Base-by-base conservation (phyloP, 2,888 invertebrate species). In the Aporophyla lueneburgensis region DNA sequence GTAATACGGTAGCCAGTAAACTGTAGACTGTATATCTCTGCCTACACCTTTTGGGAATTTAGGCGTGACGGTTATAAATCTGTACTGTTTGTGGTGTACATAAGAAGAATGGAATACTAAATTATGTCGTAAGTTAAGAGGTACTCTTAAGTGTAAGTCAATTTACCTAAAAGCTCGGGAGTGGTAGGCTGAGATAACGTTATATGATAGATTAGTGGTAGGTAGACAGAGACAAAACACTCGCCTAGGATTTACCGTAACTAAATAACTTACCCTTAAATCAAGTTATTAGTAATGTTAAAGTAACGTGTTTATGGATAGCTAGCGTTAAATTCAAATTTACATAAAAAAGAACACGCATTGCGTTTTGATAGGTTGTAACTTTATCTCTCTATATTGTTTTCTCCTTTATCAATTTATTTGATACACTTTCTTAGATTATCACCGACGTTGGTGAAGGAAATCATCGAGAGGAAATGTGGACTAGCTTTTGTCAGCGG, bases 161-260 rank as follows among this genome's bases (percentile, higher is more conserved):
- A 82, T 76, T 78, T 78, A 76, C 53, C 49, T 83, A 83, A 83
- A 77, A 79, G 78, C 79, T 40, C 51, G 0, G 14, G 49, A 76
- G 56, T 69, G 49, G n/a, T 58, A 40, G 21, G 43, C 61, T 78
- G 69, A 69, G 78, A 69, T 78, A 59, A 69, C 53, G 59, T 76
- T 58, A 43, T 77, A 56, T 49, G 62, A 78, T 51, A 53, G 51
- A 46, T 78, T 62, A 56, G 24, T n/a, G 58, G 16, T 54, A 12
- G 58, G 16, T 54, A 12, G 33, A 69, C 53, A 46, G 46, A 58
- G 66, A 63, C 33, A 62, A 56, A 51, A 56, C 24, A 51, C n/a
- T 2, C 14, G 53, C 43, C 21, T 53, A 27, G 5, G 14, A 24
- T 53, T 73, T 68, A 9, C n/a, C 0, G 27, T 40, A 58, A 53